These are phyloP conservation scores for Lucilia cuprina DNA, from an alignment of 1,140 invertebrate genomes.

Conservation along the genomic window DNA sequence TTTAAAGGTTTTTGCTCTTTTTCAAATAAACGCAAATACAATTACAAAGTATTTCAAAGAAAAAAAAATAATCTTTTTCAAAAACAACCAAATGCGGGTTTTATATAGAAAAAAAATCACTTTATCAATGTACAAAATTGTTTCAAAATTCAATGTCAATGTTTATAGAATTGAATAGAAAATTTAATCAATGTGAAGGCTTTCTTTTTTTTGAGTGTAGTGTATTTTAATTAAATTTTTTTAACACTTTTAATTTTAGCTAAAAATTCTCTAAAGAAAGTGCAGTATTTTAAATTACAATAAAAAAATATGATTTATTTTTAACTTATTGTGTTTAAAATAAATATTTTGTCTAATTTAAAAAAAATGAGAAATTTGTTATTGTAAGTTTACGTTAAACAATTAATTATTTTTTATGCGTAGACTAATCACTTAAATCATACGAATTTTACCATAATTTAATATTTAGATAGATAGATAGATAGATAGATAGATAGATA, in stretches of 20 bases:
- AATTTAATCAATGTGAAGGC: neutral
- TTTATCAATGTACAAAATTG: too few species aligned
- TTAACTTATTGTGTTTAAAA: neutral
- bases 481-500: too few species aligned
- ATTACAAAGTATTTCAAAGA: neutral
- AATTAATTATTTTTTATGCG: too few species aligned
- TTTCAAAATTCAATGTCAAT: conserved; percentile 13
- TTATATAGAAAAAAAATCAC: too few species aligned
- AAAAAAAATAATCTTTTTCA: neutral
- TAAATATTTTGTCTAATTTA: neutral
- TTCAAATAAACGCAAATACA: too few species aligned
- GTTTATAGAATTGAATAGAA: neutral
- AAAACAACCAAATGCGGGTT: too few species aligned
- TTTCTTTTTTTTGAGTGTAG: neutral
- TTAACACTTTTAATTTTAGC: neutral
- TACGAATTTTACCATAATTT: too few species aligned
- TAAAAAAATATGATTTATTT: neutral
- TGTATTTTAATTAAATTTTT: neutral
- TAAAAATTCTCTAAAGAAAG: too few species aligned
- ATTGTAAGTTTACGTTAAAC: neutral
- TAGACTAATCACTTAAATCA: neutral
- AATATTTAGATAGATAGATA: too few species aligned
- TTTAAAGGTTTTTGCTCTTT: too few species aligned
- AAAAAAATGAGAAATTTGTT: conserved; percentile 19
- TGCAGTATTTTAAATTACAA: too few species aligned